phyloP scores from a whole-genome alignment of 1,140 invertebrate species.

The Meloidogyne exigua region DNA sequence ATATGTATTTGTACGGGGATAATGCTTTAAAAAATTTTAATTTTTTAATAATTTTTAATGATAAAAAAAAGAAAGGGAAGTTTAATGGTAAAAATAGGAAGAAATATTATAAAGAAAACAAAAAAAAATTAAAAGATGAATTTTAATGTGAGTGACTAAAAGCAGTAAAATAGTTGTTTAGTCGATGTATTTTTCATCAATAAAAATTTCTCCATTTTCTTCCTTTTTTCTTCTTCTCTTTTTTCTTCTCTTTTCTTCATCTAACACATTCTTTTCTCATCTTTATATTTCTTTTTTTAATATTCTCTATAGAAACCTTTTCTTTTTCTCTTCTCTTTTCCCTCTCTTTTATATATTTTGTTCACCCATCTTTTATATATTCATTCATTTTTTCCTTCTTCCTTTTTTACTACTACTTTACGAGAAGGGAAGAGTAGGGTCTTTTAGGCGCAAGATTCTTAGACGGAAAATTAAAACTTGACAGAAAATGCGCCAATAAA shows the following conservation, averaged over 20 bases:
- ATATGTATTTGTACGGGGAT: too few species aligned
- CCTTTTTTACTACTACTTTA: not conserved
- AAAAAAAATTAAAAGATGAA: conserved; percentile 8
- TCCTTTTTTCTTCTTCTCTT: not conserved
- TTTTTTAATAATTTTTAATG: not conserved
- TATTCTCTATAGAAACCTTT: not conserved
- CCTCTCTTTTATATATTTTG: not conserved
- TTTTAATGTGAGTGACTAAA: not conserved
- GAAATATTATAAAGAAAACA: not conserved
- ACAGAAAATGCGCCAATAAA: too few species aligned
- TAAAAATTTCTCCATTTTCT: conserved; percentile 3
- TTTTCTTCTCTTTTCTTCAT: not conserved
- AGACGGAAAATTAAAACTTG: too few species aligned
- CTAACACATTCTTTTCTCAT: not conserved
- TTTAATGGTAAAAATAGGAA: not conserved
- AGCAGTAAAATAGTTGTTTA: not conserved
- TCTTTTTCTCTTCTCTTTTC: not conserved
- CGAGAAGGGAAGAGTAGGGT: too few species aligned
- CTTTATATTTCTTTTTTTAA: not conserved
- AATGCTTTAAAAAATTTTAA: too few species aligned
- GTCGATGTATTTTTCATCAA: not conserved
- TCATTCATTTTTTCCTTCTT: not conserved
- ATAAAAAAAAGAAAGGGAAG: not conserved
- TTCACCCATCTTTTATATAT: not conserved
- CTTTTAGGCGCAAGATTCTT: too few species aligned